These are phyloP conservation scores for Berghia stephanieae DNA, from an alignment of 1,140 invertebrate species.

Conservation along the genomic window DNA sequence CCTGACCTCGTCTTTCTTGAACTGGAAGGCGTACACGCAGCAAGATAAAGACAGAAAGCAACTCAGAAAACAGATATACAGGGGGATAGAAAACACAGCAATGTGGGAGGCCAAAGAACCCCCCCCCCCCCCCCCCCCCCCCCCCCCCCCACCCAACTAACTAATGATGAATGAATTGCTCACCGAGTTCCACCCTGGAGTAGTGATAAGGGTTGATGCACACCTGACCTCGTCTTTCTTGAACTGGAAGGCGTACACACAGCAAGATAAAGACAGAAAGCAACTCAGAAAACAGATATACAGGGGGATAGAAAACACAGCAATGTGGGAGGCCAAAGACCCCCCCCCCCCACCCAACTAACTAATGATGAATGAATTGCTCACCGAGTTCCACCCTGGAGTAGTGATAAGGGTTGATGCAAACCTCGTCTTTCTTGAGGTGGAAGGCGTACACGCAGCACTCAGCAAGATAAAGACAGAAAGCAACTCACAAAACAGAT, in stretches of 20 bases:
- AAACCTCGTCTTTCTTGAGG: conserved; percentile 91
- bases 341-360: not conserved
- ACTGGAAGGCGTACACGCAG: conserved; percentile 80
- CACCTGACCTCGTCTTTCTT: conserved; percentile 93
- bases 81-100: not conserved
- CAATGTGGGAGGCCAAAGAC: not conserved
- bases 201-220: conserved; percentile 98
- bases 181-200: conserved; percentile 84
- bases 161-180: conserved; percentile 31
- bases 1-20: conserved; percentile 92
- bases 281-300: too few species aligned
- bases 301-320: too few species aligned
- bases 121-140: too few species aligned
- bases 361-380: conserved; percentile 24
- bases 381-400: conserved; percentile 84
- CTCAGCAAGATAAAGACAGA: conserved; percentile 25
- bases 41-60: conserved; percentile 14
- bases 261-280: conserved; percentile 20
- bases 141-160: not conserved
- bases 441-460: conserved; percentile 83
- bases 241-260: conserved; percentile 82
- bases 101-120: not conserved
- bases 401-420: conserved; percentile 97
- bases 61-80: too few species aligned
- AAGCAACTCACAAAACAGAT: too few species aligned